Percentiles rank a stretch among this genome's conserved stretches.
phyloP scores from a whole-genome alignment of 2,113 vertebrate genomes.

The Struthio camelus region DNA sequence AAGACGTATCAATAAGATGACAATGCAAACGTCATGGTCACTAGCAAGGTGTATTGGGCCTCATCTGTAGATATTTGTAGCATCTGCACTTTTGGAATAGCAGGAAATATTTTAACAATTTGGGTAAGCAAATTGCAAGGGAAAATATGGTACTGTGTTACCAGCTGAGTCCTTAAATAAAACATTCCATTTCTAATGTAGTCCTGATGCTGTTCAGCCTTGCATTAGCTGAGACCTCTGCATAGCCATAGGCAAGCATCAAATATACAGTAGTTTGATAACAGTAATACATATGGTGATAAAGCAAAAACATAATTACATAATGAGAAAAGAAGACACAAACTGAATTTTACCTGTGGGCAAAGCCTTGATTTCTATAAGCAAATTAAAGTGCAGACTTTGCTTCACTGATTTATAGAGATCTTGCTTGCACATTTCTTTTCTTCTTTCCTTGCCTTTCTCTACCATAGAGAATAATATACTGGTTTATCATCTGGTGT shows the following conservation, averaged over 20 bases:
- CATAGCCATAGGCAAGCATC: conserved; percentile 58
- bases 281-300: conserved; percentile 18
- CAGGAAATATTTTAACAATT: conserved; percentile 72
- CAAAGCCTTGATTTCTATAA: conserved; percentile 18
- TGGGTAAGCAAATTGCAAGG: conserved; percentile 71
- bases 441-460: not conserved
- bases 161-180: conserved; percentile 68
- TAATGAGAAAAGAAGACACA: conserved; percentile 13
- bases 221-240: conserved; percentile 42
- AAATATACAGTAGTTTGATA: conserved; percentile 61
- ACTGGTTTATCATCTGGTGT: not conserved
- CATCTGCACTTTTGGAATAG: conserved; percentile 52
- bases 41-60: not conserved
- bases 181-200: conserved; percentile 73
- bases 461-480: not conserved
- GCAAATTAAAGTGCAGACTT: conserved; percentile 34
- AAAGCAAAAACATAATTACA: conserved; percentile 29
- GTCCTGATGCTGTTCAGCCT: conserved; percentile 49
- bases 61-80: conserved; percentile 30
- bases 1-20: not conserved
- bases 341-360: conserved; percentile 44
- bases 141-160: conserved; percentile 66
- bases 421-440: not conserved
- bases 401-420: not conserved
- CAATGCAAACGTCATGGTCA: not conserved